These are phyloP conservation scores for Brenthis daphne DNA, from an alignment of 2,888 invertebrate genomes.

Conservation along the genomic window DNA sequence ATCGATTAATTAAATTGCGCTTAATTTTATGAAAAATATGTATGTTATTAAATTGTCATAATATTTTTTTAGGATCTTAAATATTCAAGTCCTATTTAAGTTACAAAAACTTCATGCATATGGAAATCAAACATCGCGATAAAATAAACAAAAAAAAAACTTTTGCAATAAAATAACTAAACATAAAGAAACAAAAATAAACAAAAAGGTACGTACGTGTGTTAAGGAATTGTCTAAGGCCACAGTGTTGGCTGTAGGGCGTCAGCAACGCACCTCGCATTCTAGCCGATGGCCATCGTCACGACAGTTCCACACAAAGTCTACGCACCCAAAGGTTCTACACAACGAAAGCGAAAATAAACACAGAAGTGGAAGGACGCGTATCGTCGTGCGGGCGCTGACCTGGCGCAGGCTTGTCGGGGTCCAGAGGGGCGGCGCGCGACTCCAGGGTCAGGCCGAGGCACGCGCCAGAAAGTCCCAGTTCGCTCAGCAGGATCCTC, in stretches of 20 bases:
- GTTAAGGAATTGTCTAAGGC: conserved; percentile 75
- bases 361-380: conserved; percentile 76
- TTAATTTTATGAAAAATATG: conserved; percentile 3
- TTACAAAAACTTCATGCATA: background rate
- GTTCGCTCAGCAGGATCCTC: conserved; percentile 82
- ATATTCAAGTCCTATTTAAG: background rate
- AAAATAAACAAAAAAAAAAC: conserved; percentile 20
- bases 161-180: conserved; percentile 41
- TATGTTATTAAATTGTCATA: background rate
- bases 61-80: background rate
- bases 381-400: conserved; percentile 77
- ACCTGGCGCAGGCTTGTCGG: conserved; percentile 80
- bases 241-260: conserved; percentile 78
- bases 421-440: conserved; percentile 75
- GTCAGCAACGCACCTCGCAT: conserved; percentile 82
- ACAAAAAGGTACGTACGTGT: conserved; percentile 78
- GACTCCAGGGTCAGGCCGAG: conserved; percentile 80
- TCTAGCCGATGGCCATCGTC: conserved; percentile 81
- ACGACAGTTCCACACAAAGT: conserved; percentile 78
- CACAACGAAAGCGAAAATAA: conserved; percentile 82
- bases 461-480: conserved; percentile 81
- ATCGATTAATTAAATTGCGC: conserved; percentile 22
- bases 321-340: conserved; percentile 78
- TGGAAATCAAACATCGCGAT: background rate
- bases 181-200: conserved; percentile 54